A percentile compares a stretch with the other conserved stretches of the same genome.
phyloP scores from a whole-genome alignment of 2,113 vertebrate species.

The Glaucidium brasilianum region DNA sequence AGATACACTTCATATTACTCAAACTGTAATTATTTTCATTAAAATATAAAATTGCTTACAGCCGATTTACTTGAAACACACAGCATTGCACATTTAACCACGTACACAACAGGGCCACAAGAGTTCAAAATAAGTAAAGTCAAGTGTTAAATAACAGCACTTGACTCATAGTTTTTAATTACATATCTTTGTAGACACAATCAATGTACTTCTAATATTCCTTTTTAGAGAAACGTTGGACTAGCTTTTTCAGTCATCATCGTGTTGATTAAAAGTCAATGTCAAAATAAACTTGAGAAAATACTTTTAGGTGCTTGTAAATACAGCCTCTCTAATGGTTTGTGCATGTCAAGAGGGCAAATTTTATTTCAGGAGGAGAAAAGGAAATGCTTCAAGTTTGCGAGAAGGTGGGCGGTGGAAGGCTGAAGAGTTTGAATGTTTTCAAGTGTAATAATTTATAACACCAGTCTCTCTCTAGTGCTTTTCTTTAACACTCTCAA shows the following conservation, averaged over 20 bases:
- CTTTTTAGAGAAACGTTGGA: slow-evolving; percentile 59
- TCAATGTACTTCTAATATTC: slow-evolving; percentile 71
- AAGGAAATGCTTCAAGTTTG: slow-evolving; percentile 45
- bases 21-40: slow-evolving; percentile 82
- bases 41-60: slow-evolving; percentile 78
- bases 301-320: slow-evolving; percentile 72
- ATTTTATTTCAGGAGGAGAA: slow-evolving; percentile 62
- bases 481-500: slow-evolving; percentile 36
- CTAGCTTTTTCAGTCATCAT: slow-evolving; percentile 63
- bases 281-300: slow-evolving; percentile 69
- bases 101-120: slow-evolving; percentile 60
- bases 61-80: slow-evolving; percentile 71
- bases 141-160: slow-evolving; percentile 75
- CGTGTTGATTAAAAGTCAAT: slow-evolving; percentile 73
- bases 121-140: slow-evolving; percentile 75
- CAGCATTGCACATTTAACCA: slow-evolving; percentile 62
- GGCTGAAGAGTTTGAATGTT: slow-evolving; percentile 52
- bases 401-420: neutral
- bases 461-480: slow-evolving; percentile 5
- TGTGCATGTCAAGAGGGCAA: slow-evolving; percentile 61
- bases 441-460: slow-evolving; percentile 59
- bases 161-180: slow-evolving; percentile 80
- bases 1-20: slow-evolving; percentile 76
- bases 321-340: slow-evolving; percentile 65
- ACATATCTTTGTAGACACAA: slow-evolving; percentile 71